These are phyloP conservation scores for Hoplodrina blanda DNA, from an alignment of 2,888 invertebrate genomes.

Conservation along the genomic window DNA sequence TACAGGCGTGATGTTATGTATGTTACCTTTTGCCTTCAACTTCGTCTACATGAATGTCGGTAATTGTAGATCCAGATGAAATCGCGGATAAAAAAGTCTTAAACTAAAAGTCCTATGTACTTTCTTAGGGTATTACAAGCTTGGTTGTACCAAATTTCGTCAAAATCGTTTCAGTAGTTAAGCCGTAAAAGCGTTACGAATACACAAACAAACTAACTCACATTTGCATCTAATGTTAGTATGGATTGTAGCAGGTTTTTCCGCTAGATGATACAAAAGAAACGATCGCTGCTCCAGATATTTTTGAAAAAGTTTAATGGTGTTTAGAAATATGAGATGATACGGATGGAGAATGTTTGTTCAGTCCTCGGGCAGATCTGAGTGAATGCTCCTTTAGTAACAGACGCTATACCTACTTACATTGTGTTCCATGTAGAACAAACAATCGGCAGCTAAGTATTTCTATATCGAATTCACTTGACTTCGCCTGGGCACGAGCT, in stretches of 20 bases:
- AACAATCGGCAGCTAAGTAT: constrained; percentile 54
- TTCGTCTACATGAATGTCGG: too few species aligned
- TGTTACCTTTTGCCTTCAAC: too few species aligned
- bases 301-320: constrained; percentile 26
- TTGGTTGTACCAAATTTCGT: too few species aligned
- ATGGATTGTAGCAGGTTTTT: constrained; percentile 24
- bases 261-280: constrained; percentile 21
- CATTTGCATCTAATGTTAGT: too few species aligned
- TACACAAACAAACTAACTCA: too few species aligned
- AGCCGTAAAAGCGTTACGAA: too few species aligned
- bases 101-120: too few species aligned
- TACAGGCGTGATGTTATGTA: too few species aligned
- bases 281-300: constrained; percentile 8
- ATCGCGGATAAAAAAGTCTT: too few species aligned
- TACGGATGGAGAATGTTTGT: constrained; percentile 41
- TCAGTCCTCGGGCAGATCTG: constrained; percentile 22
- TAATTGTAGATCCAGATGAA: too few species aligned
- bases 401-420: constrained; percentile 22
- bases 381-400: constrained; percentile 41
- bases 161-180: too few species aligned
- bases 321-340: constrained; percentile 41
- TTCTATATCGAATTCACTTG: constrained; percentile 50
- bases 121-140: too few species aligned
- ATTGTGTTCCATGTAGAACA: constrained; percentile 28
- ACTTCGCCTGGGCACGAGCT: constrained; percentile 46